Conservation (phyloP, 1,140 invertebrate genomes). For the Drosophila suzukii region DNA sequence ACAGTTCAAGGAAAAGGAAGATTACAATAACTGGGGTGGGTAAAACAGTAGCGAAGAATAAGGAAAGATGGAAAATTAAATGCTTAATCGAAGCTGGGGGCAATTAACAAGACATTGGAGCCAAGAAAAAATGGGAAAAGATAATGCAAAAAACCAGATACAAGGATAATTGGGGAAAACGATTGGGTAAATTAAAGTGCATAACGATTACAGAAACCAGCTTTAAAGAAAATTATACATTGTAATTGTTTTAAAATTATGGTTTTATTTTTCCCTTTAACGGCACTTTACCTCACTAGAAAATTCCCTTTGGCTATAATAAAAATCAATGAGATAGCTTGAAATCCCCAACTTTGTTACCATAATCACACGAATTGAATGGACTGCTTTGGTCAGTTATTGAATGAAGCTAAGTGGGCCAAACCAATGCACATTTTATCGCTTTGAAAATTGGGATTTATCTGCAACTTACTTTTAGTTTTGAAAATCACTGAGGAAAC, state of each 20-base stretch:
- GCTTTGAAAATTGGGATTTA: conserved; percentile 13
- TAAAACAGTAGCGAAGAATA: background rate
- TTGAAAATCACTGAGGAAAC: conserved; percentile 20
- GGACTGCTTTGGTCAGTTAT: background rate
- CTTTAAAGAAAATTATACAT: too few relatives aligned
- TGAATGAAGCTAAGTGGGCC: background rate
- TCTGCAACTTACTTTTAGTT: conserved; percentile 8
- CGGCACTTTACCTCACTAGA: background rate
- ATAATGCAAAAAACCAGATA: background rate
- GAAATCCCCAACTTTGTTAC: background rate
- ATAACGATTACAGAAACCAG: background rate
- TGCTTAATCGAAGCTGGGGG: conserved; percentile 20
- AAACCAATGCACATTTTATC: conserved; percentile 1
- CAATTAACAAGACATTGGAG: conserved; percentile 9
- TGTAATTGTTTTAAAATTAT: too few relatives aligned
- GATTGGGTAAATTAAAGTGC: background rate
- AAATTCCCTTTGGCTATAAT: too few relatives aligned
- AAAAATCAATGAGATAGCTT: background rate
- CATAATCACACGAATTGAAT: background rate
- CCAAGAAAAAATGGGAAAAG: background rate
- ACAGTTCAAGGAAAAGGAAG: conserved; percentile 37
- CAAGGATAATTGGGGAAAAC: background rate
- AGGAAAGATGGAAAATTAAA: conserved; percentile 23
- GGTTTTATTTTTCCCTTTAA: too few relatives aligned
- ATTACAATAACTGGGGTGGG: conserved; percentile 48